These are phyloP conservation scores for Drosophila cardini DNA, from an alignment of 1,140 invertebrate species.

Conservation along the genomic window DNA sequence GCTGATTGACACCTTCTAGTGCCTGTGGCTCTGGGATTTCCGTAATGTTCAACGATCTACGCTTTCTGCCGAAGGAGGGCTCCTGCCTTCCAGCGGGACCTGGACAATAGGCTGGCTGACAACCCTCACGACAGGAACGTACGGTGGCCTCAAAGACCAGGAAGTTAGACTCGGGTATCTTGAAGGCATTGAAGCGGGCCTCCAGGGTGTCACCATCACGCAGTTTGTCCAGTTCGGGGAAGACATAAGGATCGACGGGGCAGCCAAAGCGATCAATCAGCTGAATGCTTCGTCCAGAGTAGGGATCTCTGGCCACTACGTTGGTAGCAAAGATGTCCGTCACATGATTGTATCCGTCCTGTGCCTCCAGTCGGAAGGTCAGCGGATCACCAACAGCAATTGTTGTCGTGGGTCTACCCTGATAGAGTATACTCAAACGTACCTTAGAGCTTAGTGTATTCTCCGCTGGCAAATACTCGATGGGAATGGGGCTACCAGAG, in stretches of 20 bases:
- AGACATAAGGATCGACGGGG: slow-evolving; percentile 95
- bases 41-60: slow-evolving; percentile 87
- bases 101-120: slow-evolving; percentile 94
- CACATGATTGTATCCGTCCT: slow-evolving; percentile 94
- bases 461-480: slow-evolving; percentile 95
- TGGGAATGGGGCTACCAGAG: slow-evolving; percentile 95
- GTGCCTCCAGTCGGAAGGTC: slow-evolving; percentile 94
- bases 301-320: slow-evolving; percentile 96
- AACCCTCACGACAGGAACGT: slow-evolving; percentile 93
- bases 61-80: slow-evolving; percentile 91
- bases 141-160: slow-evolving; percentile 97
- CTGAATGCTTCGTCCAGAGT: slow-evolving; percentile 94
- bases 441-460: slow-evolving; percentile 95
- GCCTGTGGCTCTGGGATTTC: slow-evolving; percentile 59
- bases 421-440: slow-evolving; percentile 93
- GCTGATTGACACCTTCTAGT: slow-evolving; percentile 44
- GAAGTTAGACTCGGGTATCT: slow-evolving; percentile 97
- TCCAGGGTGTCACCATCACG: slow-evolving; percentile 94
- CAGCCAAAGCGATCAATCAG: slow-evolving; percentile 94
- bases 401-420: slow-evolving; percentile 95
- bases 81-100: slow-evolving; percentile 90
- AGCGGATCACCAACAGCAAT: slow-evolving; percentile 97
- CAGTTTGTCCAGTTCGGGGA: slow-evolving; percentile 94
- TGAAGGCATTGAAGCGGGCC: slow-evolving; percentile 96
- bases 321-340: slow-evolving; percentile 97